These are phyloP conservation scores for Gadopsis bispinosus DNA, from an alignment of 2,797 vertebrate genomes.

Conservation along the genomic window DNA sequence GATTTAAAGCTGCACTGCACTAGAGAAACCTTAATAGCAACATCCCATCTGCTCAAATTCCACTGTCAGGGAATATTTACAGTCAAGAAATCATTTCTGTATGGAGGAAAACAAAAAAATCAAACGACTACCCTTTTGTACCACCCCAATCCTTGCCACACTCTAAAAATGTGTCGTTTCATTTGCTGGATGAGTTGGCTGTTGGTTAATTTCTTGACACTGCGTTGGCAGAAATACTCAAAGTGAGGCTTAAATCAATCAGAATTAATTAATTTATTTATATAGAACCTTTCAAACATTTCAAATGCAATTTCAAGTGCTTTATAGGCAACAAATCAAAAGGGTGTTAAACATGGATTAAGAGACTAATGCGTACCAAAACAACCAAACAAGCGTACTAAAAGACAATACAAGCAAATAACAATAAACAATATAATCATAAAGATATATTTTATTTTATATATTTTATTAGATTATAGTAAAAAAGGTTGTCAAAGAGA, in stretches of 20 bases:
- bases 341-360: too few relatives aligned
- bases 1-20: neutral
- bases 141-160: neutral
- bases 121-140: neutral
- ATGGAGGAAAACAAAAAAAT: neutral
- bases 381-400: too few relatives aligned
- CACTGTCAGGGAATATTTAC: neutral
- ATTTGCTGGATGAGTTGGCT: neutral
- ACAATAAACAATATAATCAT: too few relatives aligned
- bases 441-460: too few relatives aligned
- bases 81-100: neutral
- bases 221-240: neutral
- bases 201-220: neutral
- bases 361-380: too few relatives aligned
- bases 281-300: too few relatives aligned
- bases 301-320: too few relatives aligned
- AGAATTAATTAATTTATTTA: too few relatives aligned
- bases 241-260: neutral
- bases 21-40: neutral
- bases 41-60: neutral
- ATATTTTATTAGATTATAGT: too few relatives aligned
- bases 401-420: too few relatives aligned
- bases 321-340: too few relatives aligned
- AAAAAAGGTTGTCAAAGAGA: neutral
- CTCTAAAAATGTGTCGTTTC: neutral